Evolutionary conservation across 2,113 vertebrate genomes (phyloP).

Genomic region (Oxyruncus cristatus): DNA sequence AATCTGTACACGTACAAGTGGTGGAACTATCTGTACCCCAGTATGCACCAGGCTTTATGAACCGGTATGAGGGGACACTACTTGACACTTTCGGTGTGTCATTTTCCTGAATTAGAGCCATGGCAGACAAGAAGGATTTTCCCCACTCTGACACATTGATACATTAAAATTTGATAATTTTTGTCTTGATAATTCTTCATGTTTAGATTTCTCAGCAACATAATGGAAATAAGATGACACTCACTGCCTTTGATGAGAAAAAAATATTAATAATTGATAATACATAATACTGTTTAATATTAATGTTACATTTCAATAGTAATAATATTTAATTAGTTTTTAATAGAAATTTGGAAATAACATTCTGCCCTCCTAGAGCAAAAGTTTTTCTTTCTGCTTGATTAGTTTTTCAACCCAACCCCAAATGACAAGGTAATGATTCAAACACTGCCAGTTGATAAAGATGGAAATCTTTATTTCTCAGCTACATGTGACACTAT

Average conservation of each 20-base stretch:
- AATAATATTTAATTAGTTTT: conserved; percentile 7
- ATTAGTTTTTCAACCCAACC: not conserved
- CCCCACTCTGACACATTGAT: not conserved
- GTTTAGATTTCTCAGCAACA: not conserved
- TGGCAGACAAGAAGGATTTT: not conserved
- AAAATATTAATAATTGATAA: not conserved
- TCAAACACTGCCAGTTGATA: not conserved
- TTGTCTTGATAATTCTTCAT: not conserved
- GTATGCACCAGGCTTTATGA: not conserved
- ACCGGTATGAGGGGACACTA: not conserved
- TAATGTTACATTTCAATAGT: not conserved
- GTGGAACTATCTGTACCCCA: not conserved
- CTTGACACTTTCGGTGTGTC: not conserved
- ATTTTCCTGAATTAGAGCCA: not conserved
- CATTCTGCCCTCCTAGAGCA: not conserved
- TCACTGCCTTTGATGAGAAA: not conserved
- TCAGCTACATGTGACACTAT: not conserved
- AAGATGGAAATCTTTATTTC: not conserved
- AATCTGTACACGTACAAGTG: not conserved
- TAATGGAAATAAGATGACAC: not conserved
- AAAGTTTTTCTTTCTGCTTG: conserved; percentile 8
- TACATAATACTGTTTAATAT: not conserved
- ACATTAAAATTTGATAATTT: not conserved
- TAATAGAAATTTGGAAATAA: not conserved
- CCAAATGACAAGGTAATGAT: not conserved